Evolutionary conservation across 2,888 invertebrate genomes (phyloP).

Genomic region (Machimus atricapillus): DNA sequence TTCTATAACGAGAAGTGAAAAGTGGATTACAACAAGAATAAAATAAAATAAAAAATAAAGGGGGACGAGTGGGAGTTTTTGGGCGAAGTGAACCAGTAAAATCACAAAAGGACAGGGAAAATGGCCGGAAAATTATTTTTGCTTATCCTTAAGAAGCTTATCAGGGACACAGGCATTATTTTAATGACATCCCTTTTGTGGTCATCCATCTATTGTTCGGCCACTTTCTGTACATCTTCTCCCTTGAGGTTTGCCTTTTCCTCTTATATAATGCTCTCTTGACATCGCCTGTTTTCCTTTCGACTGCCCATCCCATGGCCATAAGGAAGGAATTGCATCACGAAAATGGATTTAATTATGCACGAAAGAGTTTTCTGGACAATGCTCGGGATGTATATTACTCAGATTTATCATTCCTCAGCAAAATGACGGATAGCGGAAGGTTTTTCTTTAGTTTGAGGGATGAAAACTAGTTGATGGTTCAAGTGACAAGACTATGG

Average conservation of each 20-base stretch:
- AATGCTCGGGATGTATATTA: neutral
- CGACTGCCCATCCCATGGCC: neutral
- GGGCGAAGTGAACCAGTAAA: neutral
- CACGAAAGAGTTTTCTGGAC: neutral
- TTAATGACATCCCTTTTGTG: constrained; percentile 26
- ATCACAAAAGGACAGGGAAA: neutral
- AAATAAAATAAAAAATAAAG: neutral
- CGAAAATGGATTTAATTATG: neutral
- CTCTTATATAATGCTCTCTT: neutral
- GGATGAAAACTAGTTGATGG: neutral
- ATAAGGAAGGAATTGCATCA: neutral
- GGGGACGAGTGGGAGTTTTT: neutral
- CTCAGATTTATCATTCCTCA: neutral
- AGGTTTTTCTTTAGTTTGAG: neutral
- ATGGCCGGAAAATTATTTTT: constrained; percentile 30
- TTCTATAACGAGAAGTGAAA: neutral
- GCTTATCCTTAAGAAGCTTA: constrained; percentile 24
- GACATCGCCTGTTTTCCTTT: neutral
- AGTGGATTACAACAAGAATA: neutral
- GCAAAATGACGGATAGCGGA: neutral
- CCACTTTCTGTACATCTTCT: neutral
- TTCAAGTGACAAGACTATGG: neutral
- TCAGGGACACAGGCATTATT: constrained; percentile 24
- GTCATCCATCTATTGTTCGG: constrained; percentile 22
- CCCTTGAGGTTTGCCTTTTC: constrained; percentile 9